Evolutionary conservation across 2,888 invertebrate species (phyloP), one percentile per base, ranked within the genome.

Genomic region (Melolontha melolontha): DNA sequence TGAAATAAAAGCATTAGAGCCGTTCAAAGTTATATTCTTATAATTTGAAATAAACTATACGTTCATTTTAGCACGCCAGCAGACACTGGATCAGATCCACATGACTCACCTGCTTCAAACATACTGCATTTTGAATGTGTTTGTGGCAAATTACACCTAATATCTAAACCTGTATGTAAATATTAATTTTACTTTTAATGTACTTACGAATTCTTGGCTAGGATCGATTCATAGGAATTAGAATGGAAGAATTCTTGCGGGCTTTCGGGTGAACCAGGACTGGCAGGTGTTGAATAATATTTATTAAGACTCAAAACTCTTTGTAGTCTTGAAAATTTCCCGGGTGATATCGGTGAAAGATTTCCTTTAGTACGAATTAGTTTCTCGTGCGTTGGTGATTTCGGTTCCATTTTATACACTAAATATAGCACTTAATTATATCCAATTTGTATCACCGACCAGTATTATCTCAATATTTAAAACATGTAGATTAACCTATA

Each of bases 241-340:
- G 69, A 65, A 17, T 57, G 65, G 50, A 69, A 69, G 14, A 69
- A 69, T 27, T 44, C 51, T 29, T 64, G 54, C 11, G 68, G 57
- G 8, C 50, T 49, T 11, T 17, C 42, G 39, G 67, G 64, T 11
- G 62, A 44, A 42, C 51, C 65, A 1, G 69, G 69, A 14, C 69
- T 69, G 17, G 59, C 42, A 7, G 69, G 69, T 1, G 51, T 64
- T 11, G 69, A 69, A 47, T 51, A 50, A 49, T 22, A 66, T 22
- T 69, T 69, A 5, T 50, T 27, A 8, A 41, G 41, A 65, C 66
- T 69, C 14, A 69, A 47, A 54, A 69, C 66, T 40, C 62, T 65
- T 49, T 66, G 65, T 11, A 65, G 39, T 27, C 57, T 68, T 1
- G 39, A 14, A 41, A 64, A 41, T 8, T 39, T 59, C 27, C 51